phyloP scores from a whole-genome alignment of 2,888 invertebrate species.

The Meandrusa payeni region DNA sequence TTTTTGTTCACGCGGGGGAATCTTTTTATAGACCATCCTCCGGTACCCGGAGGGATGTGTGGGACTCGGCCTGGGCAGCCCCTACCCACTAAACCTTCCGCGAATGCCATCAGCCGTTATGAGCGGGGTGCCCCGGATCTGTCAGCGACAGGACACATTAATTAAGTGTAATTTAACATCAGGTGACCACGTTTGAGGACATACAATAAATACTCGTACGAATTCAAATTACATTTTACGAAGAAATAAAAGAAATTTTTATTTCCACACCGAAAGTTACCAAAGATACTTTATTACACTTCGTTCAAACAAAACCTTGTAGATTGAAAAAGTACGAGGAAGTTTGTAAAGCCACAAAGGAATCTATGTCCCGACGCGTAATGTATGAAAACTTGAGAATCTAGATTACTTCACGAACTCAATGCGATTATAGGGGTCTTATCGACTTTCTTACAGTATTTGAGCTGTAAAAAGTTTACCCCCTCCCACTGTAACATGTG shows the following conservation, averaged over 20 bases:
- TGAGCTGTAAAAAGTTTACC: conserved; percentile 72
- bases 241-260: conserved; percentile 1
- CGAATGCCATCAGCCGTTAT: no score
- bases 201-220: no score
- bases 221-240: no score
- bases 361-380: conserved; percentile 26
- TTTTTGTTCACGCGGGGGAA: no score
- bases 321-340: conserved; percentile 25
- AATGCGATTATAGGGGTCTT: conserved; percentile 60
- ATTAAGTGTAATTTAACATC: no score
- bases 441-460: conserved; percentile 65
- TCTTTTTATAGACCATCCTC: no score
- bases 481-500: conserved; percentile 58
- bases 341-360: conserved; percentile 24
- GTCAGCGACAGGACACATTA: no score
- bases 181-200: no score
- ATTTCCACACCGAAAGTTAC: neutral
- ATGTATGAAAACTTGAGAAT: conserved; percentile 31
- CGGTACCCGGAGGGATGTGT: no score
- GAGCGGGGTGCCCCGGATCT: no score
- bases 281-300: conserved; percentile 20
- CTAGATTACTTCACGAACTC: conserved; percentile 46
- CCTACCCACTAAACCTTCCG: no score
- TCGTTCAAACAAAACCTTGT: conserved; percentile 24
- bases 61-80: no score